Base-by-base conservation (phyloP, 2,888 invertebrate species). In the Oxyteleia sp. region DNA sequence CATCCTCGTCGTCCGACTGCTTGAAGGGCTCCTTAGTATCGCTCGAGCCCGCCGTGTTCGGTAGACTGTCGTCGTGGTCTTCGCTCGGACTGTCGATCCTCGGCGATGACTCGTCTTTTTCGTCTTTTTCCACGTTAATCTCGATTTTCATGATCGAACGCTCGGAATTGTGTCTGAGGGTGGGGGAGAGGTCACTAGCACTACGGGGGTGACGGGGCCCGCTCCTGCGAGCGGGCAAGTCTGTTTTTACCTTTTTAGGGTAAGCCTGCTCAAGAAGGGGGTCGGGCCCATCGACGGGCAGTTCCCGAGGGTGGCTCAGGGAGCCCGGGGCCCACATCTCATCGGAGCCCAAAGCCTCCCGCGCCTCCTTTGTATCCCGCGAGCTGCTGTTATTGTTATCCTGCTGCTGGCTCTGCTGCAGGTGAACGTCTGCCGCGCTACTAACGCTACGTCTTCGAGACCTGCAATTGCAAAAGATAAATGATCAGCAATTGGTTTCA, bases 201-300 rank as follows among this genome's bases (percentile, higher is more conserved):
- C 91, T 92, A 92, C 91, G 91, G 91, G 90, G 88, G 84, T 89
- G 89, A 82, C 86, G 88, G 75, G 84, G 87, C 85, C 89, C 89
- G 79, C 86, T 88, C 86, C 87, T 79, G 78, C 84, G 87, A 57
- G 86, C 84, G 87, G 87, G 64, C 59, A 85, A 87, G 83, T 86
- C 82, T 74, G 85, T 87, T 63, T 87, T 90, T 29, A 91, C 95
- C 95, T 90, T 95, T 87, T 92, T 92, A 82, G 89, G 93, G 88
- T 92, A 94, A 90, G 91, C 93, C 93, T 91, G 93, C 88, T 91
- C 92, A 69, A 92, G 91, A 71, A 93, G 92, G 88, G 92, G 97
- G 93, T 98, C 98, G 92, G 99, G 99, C 91, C 98, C 98, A 94
- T 99, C 99, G 94, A 99, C 98, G 93, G 99, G 98, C 98, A 99